Base-by-base conservation (phyloP, 2,113 vertebrate genomes). In the Recurvirostra avosetta region DNA sequence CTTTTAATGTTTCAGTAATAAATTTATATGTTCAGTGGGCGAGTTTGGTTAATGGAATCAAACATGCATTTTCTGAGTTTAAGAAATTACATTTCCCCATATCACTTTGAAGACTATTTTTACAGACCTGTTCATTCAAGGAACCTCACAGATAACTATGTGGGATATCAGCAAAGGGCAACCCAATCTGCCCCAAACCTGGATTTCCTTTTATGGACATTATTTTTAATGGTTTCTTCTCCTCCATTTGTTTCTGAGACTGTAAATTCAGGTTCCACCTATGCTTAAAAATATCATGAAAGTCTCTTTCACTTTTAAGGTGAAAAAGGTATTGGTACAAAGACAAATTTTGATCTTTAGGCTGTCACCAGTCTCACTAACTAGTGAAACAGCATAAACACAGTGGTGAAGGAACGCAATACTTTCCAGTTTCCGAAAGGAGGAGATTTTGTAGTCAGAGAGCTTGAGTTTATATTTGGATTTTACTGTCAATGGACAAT, bases 381-480 rank as follows among this genome's bases (percentile, higher is more conserved):
- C 6, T 11, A 14, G 5, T 52, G 17, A 55, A 67, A 52, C 2
- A 25, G 8, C 15, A 19, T 18, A 45, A 61, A 29, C 20, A 52
- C 4, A 32, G 29, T 59, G 14, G 3, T 91, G 36, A 70, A 32
- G 2, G 20, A 61, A n/a, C 0, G 0, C 15, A 49, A 4, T 56
- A 23, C 11, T 49, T 87, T n/a, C 20, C 12, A 23, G 3, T 34
- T 76, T 36, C 21, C 3, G 2, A 63, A 47, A 20, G 13, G 23
- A 74, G 19, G 15, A 59, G 25, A 40, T 49, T 85, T 56, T 63
- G 15, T 38, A 65, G 25, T 34, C 36, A 55, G 27, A 26, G 1
- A n/a, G 5, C 6, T 75, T 81, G 22, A 0, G 0, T 17, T 72
- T 81, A 11, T 26, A 45, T 81, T 67, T 68, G 12, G 32, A 47